Evolutionary conservation across 2,888 invertebrate species (phyloP).

Genomic region (Caenorhabditis sinica): DNA sequence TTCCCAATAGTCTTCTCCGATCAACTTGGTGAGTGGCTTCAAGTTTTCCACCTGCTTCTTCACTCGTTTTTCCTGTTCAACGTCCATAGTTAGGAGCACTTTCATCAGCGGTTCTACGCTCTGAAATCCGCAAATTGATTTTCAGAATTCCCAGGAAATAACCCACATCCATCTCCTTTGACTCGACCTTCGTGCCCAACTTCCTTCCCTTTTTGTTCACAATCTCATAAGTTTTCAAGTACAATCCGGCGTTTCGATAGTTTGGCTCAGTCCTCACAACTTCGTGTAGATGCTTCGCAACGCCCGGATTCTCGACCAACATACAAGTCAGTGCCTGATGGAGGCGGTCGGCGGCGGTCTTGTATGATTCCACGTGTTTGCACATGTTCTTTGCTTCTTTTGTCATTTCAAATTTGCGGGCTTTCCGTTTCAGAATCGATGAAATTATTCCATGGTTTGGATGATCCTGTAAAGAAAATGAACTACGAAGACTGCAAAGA

Average conservation of each 20-base stretch:
- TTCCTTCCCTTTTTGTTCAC: slow-evolving; percentile 54
- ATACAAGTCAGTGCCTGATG: slow-evolving; percentile 51
- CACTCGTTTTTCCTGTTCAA: slow-evolving; percentile 34
- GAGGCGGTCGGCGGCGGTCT: slow-evolving; percentile 31
- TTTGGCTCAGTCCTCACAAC: slow-evolving; percentile 13
- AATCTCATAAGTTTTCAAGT: slow-evolving; percentile 34
- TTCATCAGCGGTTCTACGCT: slow-evolving; percentile 34
- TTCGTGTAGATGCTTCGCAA: background rate
- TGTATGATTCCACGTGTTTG: slow-evolving; percentile 52
- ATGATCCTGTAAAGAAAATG: slow-evolving; percentile 28
- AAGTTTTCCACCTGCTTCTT: slow-evolving; percentile 45
- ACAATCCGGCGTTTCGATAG: slow-evolving; percentile 25
- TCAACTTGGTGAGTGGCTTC: slow-evolving; percentile 51
- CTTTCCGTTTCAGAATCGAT: slow-evolving; percentile 49
- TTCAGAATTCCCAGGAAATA: too few relatives aligned
- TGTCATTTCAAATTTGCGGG: slow-evolving; percentile 43
- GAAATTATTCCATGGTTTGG: slow-evolving; percentile 46
- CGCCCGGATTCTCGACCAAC: slow-evolving; percentile 46
- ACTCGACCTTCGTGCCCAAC: slow-evolving; percentile 11
- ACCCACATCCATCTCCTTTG: slow-evolving; percentile 14
- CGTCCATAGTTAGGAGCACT: slow-evolving; percentile 4
- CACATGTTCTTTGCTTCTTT: slow-evolving; percentile 43
- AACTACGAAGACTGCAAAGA: background rate
- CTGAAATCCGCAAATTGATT: background rate
- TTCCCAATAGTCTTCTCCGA: slow-evolving; percentile 63